These are phyloP conservation scores for Ceyx cyanopectus DNA, from an alignment of 2,113 vertebrate genomes.

Conservation along the genomic window DNA sequence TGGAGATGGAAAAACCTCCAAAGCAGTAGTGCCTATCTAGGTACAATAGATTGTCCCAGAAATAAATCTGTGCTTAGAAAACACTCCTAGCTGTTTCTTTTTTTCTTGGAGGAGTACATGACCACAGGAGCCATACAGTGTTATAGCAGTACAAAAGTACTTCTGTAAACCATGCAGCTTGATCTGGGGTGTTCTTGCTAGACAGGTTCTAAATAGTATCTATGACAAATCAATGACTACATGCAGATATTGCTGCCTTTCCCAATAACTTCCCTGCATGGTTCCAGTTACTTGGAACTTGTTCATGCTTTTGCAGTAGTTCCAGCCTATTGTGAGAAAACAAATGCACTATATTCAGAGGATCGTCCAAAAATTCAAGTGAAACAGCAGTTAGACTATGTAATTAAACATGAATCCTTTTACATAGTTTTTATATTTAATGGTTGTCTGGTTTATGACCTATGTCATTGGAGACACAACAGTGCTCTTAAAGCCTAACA, in stretches of 20 bases:
- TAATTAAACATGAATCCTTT: neutral
- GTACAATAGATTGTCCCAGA: neutral
- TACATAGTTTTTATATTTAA: neutral
- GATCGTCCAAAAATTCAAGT: neutral
- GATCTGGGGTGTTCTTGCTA: neutral
- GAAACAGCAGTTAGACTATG: neutral
- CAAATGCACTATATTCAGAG: neutral
- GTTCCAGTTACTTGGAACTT: neutral
- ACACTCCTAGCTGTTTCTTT: neutral
- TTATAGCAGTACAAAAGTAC: neutral
- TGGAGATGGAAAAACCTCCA: neutral
- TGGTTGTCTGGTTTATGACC: neutral
- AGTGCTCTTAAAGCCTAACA: neutral
- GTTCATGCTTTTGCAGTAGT: neutral
- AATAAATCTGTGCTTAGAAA: neutral
- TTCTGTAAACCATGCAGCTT: neutral
- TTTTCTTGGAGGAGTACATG: neutral
- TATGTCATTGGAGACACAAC: neutral
- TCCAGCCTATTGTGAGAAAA: neutral
- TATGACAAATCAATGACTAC: constrained; percentile 3
- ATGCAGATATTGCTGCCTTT: neutral
- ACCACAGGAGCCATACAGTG: neutral
- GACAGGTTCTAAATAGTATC: neutral
- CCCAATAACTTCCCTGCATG: neutral
- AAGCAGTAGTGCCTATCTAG: neutral